These are phyloP conservation scores for Sterna hirundo DNA, from an alignment of 2,113 vertebrate species.

Conservation along the genomic window DNA sequence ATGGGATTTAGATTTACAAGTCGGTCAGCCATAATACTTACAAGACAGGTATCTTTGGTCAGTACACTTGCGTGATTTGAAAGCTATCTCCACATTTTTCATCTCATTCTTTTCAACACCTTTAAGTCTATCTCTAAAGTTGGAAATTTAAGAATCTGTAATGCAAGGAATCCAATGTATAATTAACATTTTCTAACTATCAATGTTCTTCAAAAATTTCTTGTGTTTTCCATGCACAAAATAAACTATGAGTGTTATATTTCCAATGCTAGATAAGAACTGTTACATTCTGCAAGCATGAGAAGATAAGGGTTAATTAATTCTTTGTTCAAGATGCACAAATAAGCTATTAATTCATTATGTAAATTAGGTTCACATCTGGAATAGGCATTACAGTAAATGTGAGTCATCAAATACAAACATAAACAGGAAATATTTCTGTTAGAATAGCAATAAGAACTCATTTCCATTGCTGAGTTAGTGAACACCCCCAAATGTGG, in stretches of 20 bases:
- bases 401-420: not conserved
- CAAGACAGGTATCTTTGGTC: not conserved
- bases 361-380: not conserved
- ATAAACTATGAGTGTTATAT: not conserved
- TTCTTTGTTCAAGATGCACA: not conserved
- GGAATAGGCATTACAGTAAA: not conserved
- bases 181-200: not conserved
- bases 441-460: not conserved
- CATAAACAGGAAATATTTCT: conserved; percentile 20
- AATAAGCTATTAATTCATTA: not conserved
- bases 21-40: not conserved
- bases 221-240: not conserved
- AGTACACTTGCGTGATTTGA: not conserved
- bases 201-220: not conserved
- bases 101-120: not conserved
- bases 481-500: not conserved
- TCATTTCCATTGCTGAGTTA: not conserved
- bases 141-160: not conserved
- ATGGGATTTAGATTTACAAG: not conserved
- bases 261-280: not conserved
- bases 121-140: not conserved
- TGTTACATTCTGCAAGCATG: not conserved
- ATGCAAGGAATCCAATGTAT: not conserved
- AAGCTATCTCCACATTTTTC: not conserved
- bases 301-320: not conserved